Percentiles rank a stretch among this genome's conserved stretches.
Conservation (phyloP, 1,140 invertebrate species). For the Trachelipus rathkii region DNA sequence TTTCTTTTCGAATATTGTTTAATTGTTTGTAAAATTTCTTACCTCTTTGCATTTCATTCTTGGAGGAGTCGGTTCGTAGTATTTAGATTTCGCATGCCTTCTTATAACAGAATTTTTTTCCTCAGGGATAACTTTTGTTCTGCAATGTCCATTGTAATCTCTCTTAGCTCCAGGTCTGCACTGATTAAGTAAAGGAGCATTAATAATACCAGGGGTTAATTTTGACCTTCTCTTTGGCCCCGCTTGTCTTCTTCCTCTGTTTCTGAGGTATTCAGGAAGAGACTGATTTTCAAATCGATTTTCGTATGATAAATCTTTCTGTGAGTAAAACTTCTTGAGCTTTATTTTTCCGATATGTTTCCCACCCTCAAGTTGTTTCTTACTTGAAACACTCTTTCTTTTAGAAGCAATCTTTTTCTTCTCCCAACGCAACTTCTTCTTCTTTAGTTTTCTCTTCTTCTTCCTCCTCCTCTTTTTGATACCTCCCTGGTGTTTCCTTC, state of each 20-base stretch:
- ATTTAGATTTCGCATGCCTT: not conserved
- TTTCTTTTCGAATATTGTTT: too few relatives aligned
- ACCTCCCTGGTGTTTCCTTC: not conserved
- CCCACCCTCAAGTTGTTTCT: not conserved
- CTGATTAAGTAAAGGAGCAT: conserved; percentile 24
- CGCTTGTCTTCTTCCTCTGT: conserved; percentile 21
- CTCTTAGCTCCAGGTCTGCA: conserved; percentile 27
- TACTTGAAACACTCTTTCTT: not conserved
- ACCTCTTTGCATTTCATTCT: not conserved
- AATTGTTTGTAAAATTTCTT: not conserved
- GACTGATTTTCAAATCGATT: not conserved
- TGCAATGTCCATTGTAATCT: conserved; percentile 28
- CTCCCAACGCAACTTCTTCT: not conserved
- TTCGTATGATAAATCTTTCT: not conserved
- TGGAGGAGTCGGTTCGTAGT: not conserved
- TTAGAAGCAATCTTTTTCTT: not conserved
- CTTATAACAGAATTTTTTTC: not conserved
- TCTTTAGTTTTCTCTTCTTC: not conserved
- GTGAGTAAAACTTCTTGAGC: not conserved
- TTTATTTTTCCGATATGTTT: not conserved
- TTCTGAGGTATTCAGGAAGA: conserved; percentile 15
- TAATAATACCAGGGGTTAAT: conserved; percentile 19
- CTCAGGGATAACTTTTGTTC: conserved; percentile 24
- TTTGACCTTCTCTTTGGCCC: not conserved
- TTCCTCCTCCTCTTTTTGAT: not conserved